These are phyloP conservation scores for Pammene fasciana DNA, from an alignment of 2,888 invertebrate genomes.

Conservation along the genomic window DNA sequence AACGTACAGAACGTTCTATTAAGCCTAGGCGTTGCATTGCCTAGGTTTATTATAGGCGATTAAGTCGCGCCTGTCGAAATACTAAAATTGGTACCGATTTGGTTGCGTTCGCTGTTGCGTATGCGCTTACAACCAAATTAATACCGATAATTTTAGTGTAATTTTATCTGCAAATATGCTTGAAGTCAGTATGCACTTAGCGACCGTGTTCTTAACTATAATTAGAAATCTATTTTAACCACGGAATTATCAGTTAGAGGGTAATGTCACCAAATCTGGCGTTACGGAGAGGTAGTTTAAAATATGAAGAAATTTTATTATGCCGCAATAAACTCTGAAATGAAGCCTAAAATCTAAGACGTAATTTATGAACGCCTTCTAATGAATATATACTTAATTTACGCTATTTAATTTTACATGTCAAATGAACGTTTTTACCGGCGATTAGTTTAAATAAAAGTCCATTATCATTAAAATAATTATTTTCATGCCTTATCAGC, in stretches of 20 bases:
- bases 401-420: background rate
- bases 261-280: too few relatives aligned
- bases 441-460: constrained; percentile 13
- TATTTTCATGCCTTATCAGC: constrained; percentile 17
- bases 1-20: constrained; percentile 20
- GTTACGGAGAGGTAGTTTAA: too few relatives aligned
- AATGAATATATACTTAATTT: too few relatives aligned
- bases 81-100: constrained; percentile 24
- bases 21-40: constrained; percentile 23
- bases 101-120: constrained; percentile 23
- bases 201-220: too few relatives aligned
- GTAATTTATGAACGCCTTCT: too few relatives aligned
- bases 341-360: too few relatives aligned
- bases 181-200: background rate
- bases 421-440: background rate
- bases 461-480: constrained; percentile 15
- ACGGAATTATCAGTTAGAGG: too few relatives aligned
- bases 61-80: constrained; percentile 34
- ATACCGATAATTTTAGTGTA: constrained; percentile 7
- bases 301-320: too few relatives aligned
- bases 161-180: background rate
- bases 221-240: too few relatives aligned
- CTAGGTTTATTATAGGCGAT: constrained; percentile 36
- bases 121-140: constrained; percentile 5
- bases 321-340: too few relatives aligned